These are phyloP conservation scores for Trididemnum clinides DNA, from an alignment of 23 tunicate species.

Conservation along the genomic window DNA sequence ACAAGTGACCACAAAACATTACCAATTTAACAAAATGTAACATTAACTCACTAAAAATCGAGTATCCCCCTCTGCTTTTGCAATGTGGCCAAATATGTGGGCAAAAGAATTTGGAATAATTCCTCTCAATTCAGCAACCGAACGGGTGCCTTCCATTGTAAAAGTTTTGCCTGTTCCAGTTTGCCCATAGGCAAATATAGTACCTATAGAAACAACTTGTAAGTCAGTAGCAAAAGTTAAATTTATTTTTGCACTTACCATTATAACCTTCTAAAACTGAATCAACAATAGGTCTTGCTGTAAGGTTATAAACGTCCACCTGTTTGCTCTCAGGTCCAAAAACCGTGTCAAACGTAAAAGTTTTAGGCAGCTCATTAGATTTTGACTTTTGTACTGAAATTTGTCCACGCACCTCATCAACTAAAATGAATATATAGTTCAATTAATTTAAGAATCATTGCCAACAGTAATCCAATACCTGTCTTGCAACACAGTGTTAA, in stretches of 20 bases:
- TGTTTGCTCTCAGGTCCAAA: slow-evolving; percentile 97
- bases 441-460: not conserved
- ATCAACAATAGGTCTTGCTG: slow-evolving; percentile 97
- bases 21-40: too few relatives aligned
- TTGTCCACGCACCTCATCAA: slow-evolving; percentile 91
- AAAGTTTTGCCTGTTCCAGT: slow-evolving; percentile 99
- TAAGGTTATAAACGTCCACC: slow-evolving; percentile 95
- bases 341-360: slow-evolving; percentile 92
- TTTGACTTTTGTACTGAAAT: slow-evolving; percentile 63
- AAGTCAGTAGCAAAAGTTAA: too few relatives aligned
- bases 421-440: too few relatives aligned
- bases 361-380: slow-evolving; percentile 85
- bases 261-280: slow-evolving; percentile 95
- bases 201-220: too few relatives aligned
- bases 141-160: slow-evolving; percentile 96
- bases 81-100: slow-evolving; percentile 96
- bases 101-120: slow-evolving; percentile 99
- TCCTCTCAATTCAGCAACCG: slow-evolving; percentile 86
- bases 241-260: slow-evolving; percentile 55
- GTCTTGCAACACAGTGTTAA: too few relatives aligned
- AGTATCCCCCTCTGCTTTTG: slow-evolving; percentile 89
- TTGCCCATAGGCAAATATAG: slow-evolving; percentile 99
- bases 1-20: too few relatives aligned
- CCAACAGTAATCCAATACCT: not conserved
- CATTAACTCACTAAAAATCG: slow-evolving; percentile 60